These are phyloP conservation scores for Eulithis testata DNA, from an alignment of 2,888 invertebrate genomes.

Conservation along the genomic window DNA sequence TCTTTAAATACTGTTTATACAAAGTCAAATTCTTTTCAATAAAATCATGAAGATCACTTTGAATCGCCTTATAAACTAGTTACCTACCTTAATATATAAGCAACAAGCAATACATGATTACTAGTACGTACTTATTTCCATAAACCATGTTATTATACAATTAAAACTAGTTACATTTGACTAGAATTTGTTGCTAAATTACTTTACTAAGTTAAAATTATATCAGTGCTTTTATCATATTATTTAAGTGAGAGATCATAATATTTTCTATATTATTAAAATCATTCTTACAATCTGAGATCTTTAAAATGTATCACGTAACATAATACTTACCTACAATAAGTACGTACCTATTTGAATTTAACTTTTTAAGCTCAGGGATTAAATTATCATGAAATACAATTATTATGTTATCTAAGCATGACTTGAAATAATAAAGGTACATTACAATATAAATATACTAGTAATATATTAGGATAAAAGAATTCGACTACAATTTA, in stretches of 20 bases:
- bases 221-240: slow-evolving; percentile 1
- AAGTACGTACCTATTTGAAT: neutral
- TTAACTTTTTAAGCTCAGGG: neutral
- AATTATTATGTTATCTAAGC: neutral
- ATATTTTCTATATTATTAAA: neutral
- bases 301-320: neutral
- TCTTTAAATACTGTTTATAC: no score
- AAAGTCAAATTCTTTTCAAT: neutral
- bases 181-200: neutral
- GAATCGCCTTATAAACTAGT: neutral
- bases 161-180: neutral
- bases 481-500: no score
- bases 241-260: neutral
- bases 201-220: neutral
- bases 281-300: neutral
- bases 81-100: neutral
- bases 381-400: neutral
- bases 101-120: neutral
- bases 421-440: no score
- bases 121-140: no score
- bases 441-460: no score
- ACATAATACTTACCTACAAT: neutral
- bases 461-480: no score
- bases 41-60: slow-evolving; percentile 2
- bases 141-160: no score